Base-by-base conservation (phyloP, 2,113 vertebrate species). In the Corvus hawaiiensis region DNA sequence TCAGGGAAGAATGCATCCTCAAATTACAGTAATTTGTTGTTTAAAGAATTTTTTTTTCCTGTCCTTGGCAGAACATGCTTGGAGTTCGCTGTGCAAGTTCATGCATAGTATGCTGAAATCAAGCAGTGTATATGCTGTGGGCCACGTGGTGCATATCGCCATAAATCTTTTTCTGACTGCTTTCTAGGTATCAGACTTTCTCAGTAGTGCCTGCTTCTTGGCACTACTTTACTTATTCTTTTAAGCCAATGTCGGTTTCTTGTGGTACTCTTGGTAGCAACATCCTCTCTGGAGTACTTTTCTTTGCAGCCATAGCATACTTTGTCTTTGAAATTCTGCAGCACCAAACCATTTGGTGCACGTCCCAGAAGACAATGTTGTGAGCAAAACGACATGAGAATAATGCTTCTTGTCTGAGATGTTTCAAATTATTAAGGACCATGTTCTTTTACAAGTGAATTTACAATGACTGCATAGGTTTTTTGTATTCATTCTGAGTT, bases 11-110 rank as follows among this genome's bases (percentile, higher is more conserved):
- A 96, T 90, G 61, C 71, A 96, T 96, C 80, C 92, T 96, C 52
- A 96, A 98, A 98, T 98, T 96, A 83, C 43, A 93, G 48, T 96
- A 96, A 98, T 74, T 95, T 32, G 37, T 79, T 94, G 75, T 82
- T 96, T 90, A 93, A 96, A 93, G 56, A 46, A 33, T 8, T 52
- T 55, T n/a, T 56, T 56, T n/a, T 71, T 74, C 8, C 10, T 3
- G 1, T 74, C 48, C 44, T 66, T 77, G 56, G 39, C 64, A 86
- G 61, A 96, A 73, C 8, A 26, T 0, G 0, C 15, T 87, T 75
- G 44, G 51, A 83, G 39, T 73, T 80, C 59, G 21, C 52, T 83
- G 13, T 59, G 71, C 12, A 87, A 89, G 66, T 73, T 91, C 68
- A 33, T n/a, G 20, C 64, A 26, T 7, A 92, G 59, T 59, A 55